Conservation (phyloP, 1,140 invertebrate genomes). For the Drosophila obscura region DNA sequence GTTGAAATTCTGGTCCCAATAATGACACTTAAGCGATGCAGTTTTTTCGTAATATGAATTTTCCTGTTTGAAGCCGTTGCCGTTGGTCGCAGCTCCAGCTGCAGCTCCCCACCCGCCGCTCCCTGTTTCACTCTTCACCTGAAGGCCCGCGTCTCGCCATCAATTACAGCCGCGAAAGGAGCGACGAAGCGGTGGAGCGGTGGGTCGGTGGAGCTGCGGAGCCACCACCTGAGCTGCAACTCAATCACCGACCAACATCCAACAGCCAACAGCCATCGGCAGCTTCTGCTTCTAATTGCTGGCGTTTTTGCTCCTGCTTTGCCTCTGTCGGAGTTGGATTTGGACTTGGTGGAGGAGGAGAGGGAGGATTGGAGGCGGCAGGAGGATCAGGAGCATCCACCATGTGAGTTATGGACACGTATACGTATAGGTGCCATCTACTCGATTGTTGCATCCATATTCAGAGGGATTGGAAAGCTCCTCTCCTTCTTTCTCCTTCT, state of each 20-base stretch:
- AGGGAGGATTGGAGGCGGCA: neutral
- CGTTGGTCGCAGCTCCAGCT: constrained; percentile 33
- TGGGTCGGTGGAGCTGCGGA: neutral
- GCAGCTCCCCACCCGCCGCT: constrained; percentile 28
- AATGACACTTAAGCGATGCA: constrained; percentile 81
- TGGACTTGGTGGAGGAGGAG: neutral
- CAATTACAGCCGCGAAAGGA: constrained; percentile 59
- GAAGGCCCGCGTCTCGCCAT: constrained; percentile 44
- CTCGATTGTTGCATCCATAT: constrained; percentile 31
- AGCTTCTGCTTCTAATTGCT: constrained; percentile 72
- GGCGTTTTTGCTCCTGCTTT: constrained; percentile 50
- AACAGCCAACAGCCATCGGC: constrained; percentile 62
- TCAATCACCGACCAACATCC: constrained; percentile 61
- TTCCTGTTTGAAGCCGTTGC: constrained; percentile 65
- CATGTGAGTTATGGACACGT: constrained; percentile 50
- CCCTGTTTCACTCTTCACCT: constrained; percentile 11
- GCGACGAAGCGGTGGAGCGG: neutral
- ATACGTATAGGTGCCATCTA: constrained; percentile 49
- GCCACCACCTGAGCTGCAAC: constrained; percentile 71
- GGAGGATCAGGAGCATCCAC: neutral
- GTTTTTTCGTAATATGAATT: constrained; percentile 80
- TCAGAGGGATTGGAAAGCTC: constrained; percentile 52
- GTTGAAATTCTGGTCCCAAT: constrained; percentile 79
- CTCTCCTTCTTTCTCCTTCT: constrained; percentile 45
- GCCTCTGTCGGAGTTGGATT: constrained; percentile 30